phyloP scores from a whole-genome alignment of 2,888 invertebrate genomes.

The Meganola albula region DNA sequence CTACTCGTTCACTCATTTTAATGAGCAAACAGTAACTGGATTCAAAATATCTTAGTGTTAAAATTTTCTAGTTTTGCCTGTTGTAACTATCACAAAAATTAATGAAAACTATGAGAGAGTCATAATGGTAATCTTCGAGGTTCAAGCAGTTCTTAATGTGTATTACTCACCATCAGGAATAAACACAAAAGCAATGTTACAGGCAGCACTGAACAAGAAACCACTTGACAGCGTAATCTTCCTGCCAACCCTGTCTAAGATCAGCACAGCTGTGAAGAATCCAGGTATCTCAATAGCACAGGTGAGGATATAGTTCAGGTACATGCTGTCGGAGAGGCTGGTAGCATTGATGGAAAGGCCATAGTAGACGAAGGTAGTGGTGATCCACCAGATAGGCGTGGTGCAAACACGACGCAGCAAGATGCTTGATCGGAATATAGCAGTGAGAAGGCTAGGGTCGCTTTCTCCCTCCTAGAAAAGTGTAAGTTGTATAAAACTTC shows the following conservation, averaged over 20 bases:
- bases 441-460: conserved; percentile 32
- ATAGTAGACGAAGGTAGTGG: conserved; percentile 87
- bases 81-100: too few species aligned
- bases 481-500: not conserved
- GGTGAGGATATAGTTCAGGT: conserved; percentile 83
- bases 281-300: conserved; percentile 84
- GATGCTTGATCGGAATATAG: conserved; percentile 67
- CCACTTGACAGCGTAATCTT: conserved; percentile 77
- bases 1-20: too few species aligned
- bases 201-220: conserved; percentile 77
- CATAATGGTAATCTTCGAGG: too few species aligned
- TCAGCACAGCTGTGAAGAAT: conserved; percentile 77
- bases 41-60: too few species aligned
- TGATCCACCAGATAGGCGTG: conserved; percentile 87
- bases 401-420: conserved; percentile 77
- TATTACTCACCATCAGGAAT: conserved; percentile 71
- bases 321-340: conserved; percentile 83
- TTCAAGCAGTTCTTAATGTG: too few species aligned
- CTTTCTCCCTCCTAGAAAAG: conserved; percentile 14
- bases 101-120: too few species aligned
- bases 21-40: too few species aligned
- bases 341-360: conserved; percentile 88
- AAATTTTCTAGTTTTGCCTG: too few species aligned
- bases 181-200: conserved; percentile 57
- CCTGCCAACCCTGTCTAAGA: conserved; percentile 80